A percentile compares a stretch with the other conserved stretches of the same genome.
Evolutionary conservation across 2,888 invertebrate species (phyloP).

Genomic region (Trichogramma evanescens): DNA sequence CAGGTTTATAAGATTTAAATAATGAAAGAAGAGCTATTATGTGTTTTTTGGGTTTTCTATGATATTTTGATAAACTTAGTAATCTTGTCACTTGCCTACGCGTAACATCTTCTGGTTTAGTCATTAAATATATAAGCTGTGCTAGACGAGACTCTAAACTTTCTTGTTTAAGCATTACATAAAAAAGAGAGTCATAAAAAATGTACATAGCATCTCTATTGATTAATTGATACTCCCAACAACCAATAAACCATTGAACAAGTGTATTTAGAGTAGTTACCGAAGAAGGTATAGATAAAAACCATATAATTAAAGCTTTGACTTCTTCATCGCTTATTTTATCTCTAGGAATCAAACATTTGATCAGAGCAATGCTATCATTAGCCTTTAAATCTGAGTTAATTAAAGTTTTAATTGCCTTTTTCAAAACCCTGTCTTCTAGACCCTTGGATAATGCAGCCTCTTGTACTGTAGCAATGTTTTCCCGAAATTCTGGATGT

Average conservation of each 20-base stretch:
- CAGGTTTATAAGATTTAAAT: conserved; percentile 44
- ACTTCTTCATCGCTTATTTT: conserved; percentile 25
- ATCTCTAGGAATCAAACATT: conserved; percentile 36
- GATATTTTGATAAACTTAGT: conserved; percentile 26
- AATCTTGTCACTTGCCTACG: conserved; percentile 37
- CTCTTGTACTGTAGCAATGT: conserved; percentile 24
- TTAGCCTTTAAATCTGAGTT: conserved; percentile 26
- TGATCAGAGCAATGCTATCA: conserved; percentile 30
- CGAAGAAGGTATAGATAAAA: conserved; percentile 24
- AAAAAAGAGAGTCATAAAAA: conserved; percentile 38
- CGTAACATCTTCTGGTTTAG: conserved; percentile 43
- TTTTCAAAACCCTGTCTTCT: conserved; percentile 24
- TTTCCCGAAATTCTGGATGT: conserved; percentile 19
- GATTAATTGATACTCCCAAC: conserved; percentile 35
- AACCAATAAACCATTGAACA: conserved; percentile 38
- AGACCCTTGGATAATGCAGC: conserved; percentile 31
- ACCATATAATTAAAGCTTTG: conserved; percentile 32
- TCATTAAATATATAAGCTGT: conserved; percentile 36
- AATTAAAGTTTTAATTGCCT: conserved; percentile 28
- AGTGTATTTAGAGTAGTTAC: conserved; percentile 28
- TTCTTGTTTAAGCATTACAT: conserved; percentile 30
- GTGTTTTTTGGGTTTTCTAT: conserved; percentile 31
- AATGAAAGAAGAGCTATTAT: conserved; percentile 39
- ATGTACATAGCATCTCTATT: conserved; percentile 33
- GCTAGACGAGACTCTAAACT: conserved; percentile 34